phyloP scores from a whole-genome alignment of 2,888 invertebrate genomes.

The Neria commutata region DNA sequence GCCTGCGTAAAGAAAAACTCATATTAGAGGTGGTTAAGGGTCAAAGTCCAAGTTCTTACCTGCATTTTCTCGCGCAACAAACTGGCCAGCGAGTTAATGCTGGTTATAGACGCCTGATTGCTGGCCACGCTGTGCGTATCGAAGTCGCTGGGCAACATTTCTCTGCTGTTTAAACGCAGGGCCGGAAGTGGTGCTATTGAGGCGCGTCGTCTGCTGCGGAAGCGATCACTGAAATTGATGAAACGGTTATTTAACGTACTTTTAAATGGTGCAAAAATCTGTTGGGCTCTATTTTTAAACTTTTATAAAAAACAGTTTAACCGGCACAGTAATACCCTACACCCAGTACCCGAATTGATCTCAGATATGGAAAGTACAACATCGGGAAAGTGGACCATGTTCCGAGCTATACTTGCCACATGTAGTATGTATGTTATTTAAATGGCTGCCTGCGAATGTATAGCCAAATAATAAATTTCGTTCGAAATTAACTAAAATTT shows the following conservation, averaged over 20 bases:
- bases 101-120: constrained; percentile 75
- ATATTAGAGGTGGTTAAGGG: constrained; percentile 3
- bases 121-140: constrained; percentile 61
- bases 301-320: too few species aligned
- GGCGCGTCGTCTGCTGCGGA: constrained; percentile 69
- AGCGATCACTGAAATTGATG: constrained; percentile 66
- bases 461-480: too few species aligned
- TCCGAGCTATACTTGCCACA: too few species aligned
- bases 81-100: constrained; percentile 84
- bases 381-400: too few species aligned
- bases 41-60: constrained; percentile 58
- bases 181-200: constrained; percentile 68
- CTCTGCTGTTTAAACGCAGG: constrained; percentile 65
- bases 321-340: too few species aligned
- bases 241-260: neutral
- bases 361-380: too few species aligned
- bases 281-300: neutral
- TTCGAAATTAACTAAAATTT: too few species aligned
- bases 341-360: too few species aligned
- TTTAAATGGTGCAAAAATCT: neutral
- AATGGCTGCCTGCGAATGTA: too few species aligned
- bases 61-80: constrained; percentile 82
- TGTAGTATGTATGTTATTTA: too few species aligned
- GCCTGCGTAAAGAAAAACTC: constrained; percentile 63
- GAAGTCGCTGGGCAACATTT: constrained; percentile 65